Evolutionary conservation across 2,797 vertebrate genomes (phyloP).

Genomic region (Netta rufina): DNA sequence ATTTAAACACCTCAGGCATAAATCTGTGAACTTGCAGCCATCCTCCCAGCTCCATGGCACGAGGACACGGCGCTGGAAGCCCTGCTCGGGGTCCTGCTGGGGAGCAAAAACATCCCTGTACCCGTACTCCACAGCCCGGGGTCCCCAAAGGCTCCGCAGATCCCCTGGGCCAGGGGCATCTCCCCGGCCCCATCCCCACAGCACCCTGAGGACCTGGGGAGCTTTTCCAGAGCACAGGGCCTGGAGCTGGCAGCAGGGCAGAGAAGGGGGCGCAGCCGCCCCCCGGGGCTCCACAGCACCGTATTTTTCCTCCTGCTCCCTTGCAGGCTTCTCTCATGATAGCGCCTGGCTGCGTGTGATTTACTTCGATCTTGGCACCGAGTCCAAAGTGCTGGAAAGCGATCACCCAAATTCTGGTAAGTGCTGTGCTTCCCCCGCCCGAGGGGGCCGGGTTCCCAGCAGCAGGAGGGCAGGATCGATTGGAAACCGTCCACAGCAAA

Average conservation of each 20-base stretch:
- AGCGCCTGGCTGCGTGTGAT: accelerated
- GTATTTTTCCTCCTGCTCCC: not conserved
- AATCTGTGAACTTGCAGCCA: too few species aligned
- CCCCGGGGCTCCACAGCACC: accelerated
- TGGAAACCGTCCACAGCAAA: not conserved
- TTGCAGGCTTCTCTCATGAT: accelerated
- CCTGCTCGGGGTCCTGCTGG: too few species aligned
- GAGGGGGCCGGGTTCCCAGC: constrained; percentile 38
- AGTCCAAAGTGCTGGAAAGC: constrained; percentile 14
- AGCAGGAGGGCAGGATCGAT: constrained; percentile 13
- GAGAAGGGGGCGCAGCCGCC: not conserved
- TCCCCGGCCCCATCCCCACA: not conserved
- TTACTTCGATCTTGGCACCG: not conserved
- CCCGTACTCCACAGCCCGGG: too few species aligned
- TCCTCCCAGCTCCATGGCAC: too few species aligned
- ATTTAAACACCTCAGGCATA: too few species aligned
- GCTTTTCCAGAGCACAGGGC: too few species aligned
- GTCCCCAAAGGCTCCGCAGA: not conserved
- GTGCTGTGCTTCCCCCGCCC: not conserved
- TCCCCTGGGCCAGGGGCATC: not conserved
- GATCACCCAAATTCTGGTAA: constrained; percentile 39
- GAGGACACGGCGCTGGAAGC: too few species aligned
- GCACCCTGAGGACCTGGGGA: too few species aligned
- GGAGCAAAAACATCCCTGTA: too few species aligned
- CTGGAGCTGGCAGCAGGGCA: too few species aligned